Conservation (phyloP, 2,797 vertebrate genomes). For the Eidolon dupreanum region DNA sequence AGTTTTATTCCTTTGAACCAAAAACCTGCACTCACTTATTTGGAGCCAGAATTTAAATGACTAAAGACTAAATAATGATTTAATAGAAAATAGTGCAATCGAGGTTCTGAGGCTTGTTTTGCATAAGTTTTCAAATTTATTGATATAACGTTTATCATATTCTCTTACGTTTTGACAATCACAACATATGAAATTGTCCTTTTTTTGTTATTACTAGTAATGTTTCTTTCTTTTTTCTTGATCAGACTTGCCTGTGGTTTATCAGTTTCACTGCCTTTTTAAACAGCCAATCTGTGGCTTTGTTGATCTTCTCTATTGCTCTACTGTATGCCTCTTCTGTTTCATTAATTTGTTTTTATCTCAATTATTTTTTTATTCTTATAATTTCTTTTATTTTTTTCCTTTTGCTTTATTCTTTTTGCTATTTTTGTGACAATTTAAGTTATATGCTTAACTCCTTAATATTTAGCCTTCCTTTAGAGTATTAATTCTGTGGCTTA, state of each 20-base stretch:
- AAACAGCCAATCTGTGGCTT: not conserved
- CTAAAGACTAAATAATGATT: not conserved
- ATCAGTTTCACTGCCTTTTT: not conserved
- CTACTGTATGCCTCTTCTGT: not conserved
- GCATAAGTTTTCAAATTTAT: not conserved
- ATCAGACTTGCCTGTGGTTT: not conserved
- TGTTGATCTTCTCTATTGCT: not conserved
- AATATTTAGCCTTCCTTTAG: not conserved
- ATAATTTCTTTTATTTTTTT: not conserved
- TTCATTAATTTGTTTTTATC: not conserved
- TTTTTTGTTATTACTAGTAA: not conserved
- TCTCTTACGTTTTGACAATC: not conserved
- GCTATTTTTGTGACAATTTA: slow-evolving; percentile 1
- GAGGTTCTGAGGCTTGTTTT: not conserved
- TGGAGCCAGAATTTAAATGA: not conserved
- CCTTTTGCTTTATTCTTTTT: not conserved
- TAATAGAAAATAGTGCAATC: not conserved
- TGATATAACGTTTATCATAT: not conserved
- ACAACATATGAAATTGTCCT: not conserved
- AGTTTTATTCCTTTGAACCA: slow-evolving; percentile 28
- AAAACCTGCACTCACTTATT: not conserved
- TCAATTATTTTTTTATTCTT: not conserved
- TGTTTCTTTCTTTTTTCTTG: not conserved
- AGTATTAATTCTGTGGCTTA: not conserved
- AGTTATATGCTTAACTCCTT: not conserved